These are phyloP conservation scores for Muntiacus reevesi DNA, from an alignment of 2,113 vertebrate species.

Conservation along the genomic window DNA sequence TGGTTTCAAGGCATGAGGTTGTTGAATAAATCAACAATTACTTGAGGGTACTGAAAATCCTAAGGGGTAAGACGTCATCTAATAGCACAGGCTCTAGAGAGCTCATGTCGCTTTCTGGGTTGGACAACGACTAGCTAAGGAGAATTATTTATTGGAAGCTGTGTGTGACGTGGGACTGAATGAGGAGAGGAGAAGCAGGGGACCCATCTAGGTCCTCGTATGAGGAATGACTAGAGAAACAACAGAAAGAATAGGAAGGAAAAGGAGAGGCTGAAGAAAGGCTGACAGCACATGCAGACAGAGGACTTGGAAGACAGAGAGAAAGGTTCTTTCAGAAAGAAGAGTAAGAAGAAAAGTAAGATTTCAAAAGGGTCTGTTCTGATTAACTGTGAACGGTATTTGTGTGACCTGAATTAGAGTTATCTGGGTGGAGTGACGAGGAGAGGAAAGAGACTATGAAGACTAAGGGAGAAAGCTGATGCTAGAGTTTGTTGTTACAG, in stretches of 20 bases:
- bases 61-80: neutral
- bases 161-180: neutral
- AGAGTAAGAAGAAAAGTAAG: neutral
- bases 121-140: neutral
- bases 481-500: neutral
- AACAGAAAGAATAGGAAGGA: neutral
- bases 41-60: neutral
- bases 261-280: neutral
- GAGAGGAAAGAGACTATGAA: neutral
- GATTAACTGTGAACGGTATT: neutral
- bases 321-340: neutral
- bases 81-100: neutral
- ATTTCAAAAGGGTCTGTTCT: neutral
- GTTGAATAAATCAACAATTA: neutral
- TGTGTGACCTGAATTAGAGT: neutral
- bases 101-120: neutral
- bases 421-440: neutral
- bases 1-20: neutral
- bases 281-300: neutral
- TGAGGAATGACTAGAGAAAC: neutral
- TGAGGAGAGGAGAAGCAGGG: neutral
- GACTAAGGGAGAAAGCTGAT: neutral
- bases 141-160: neutral
- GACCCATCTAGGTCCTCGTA: rapidly evolving
- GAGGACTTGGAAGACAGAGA: neutral